Percentiles rank a stretch among this genome's conserved stretches.
Evolutionary conservation across 2,113 vertebrate species (phyloP).

Genomic region (Malurus alboscapulatus): DNA sequence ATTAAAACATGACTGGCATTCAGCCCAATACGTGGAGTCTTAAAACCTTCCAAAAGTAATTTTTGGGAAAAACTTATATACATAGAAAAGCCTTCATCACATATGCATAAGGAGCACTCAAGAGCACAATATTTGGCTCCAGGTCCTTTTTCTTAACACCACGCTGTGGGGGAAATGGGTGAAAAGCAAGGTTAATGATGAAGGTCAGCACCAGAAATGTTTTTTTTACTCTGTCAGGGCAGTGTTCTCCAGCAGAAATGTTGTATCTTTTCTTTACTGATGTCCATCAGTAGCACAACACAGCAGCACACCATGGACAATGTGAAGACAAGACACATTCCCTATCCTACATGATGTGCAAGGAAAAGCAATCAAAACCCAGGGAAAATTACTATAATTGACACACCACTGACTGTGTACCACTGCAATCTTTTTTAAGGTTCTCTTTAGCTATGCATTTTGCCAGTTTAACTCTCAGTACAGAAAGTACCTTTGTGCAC

Average conservation of each 20-base stretch:
- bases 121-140: background rate
- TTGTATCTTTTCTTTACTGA: background rate
- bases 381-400: background rate
- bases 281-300: fast-evolving
- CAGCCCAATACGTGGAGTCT: background rate
- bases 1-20: background rate
- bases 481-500: constrained; percentile 6
- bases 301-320: fast-evolving
- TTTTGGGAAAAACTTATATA: background rate
- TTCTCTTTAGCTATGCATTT: background rate
- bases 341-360: background rate
- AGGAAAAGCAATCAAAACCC: background rate
- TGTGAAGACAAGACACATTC: background rate
- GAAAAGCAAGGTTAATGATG: background rate
- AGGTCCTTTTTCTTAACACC: background rate
- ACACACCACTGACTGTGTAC: background rate
- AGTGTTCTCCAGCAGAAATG: background rate
- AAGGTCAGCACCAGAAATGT: background rate
- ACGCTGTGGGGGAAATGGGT: background rate
- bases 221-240: background rate
- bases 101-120: background rate
- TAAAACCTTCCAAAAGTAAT: background rate
- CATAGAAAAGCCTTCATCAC: background rate
- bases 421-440: background rate
- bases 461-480: background rate